Conservation (phyloP, 2,888 invertebrate genomes). For the Caenorhabditis sp. region DNA sequence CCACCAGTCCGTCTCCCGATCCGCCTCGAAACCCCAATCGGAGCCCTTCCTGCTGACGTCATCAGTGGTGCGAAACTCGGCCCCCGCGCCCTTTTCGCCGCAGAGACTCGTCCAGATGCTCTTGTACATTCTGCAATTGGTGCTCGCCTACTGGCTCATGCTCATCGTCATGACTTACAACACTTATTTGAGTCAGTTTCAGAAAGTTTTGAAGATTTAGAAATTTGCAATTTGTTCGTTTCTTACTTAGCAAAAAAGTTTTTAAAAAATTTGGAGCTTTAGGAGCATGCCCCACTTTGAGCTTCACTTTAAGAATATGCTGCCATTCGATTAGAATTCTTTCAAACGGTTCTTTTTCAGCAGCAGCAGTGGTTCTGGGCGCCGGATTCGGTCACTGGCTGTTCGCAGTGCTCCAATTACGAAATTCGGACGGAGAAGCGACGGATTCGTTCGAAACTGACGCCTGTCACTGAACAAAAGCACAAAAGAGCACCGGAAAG, state of each 20-base stretch:
- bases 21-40: slow-evolving; percentile 20
- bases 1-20: slow-evolving; percentile 28
- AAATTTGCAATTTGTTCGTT: slow-evolving; percentile 1
- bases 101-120: slow-evolving; percentile 54
- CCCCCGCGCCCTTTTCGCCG: slow-evolving; percentile 44
- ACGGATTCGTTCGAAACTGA: slow-evolving; percentile 71
- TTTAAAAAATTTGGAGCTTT: no score
- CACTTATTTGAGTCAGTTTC: slow-evolving; percentile 70
- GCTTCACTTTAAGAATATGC: not conserved
- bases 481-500: slow-evolving; percentile 4
- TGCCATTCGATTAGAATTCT: not conserved
- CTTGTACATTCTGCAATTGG: slow-evolving; percentile 69
- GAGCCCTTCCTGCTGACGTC: slow-evolving; percentile 43
- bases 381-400: slow-evolving; percentile 76
- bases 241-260: not conserved
- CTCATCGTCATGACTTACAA: slow-evolving; percentile 78
- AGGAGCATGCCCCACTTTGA: no score
- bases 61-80: no score
- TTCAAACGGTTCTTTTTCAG: slow-evolving; percentile 36
- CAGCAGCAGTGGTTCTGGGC: slow-evolving; percentile 73
- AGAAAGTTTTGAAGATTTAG: no score
- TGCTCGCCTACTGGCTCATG: slow-evolving; percentile 78
- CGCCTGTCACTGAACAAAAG: slow-evolving; percentile 68
- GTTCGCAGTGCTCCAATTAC: slow-evolving; percentile 69
- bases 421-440: slow-evolving; percentile 61